Base-by-base conservation (phyloP, 2,888 invertebrate species). In the Lymantria monacha region DNA sequence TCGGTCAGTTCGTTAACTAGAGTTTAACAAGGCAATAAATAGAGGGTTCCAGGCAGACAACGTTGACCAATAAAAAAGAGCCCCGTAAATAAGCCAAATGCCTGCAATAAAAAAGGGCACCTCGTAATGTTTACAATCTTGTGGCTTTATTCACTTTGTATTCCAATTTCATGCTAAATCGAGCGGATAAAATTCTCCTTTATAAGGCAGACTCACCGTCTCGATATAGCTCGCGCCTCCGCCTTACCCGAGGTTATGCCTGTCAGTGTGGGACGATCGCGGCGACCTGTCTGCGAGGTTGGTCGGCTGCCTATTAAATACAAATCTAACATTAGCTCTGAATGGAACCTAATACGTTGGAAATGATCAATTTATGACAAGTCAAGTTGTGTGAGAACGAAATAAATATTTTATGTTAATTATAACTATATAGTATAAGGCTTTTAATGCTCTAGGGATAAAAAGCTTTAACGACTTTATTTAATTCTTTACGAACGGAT, bases 161-260 rank as follows among this genome's bases (percentile, higher is more conserved):
- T 89, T 89, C 87, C 90, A 91, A 91, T 91, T 91, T 91, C 90
- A 90, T 90, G 91, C 88, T 91, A 91, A 91, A 91, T 90, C 87
- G 86, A 87, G 86, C 86, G 88, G 85, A 86, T 87, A 83, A 89
- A 89, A 91, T 87, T 81, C 81, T 87, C 81, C 78, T 89, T 88
- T 88, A 89, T 88, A 88, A 85, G 76, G 84, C 85, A 90, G 89
- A 88, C 89, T 84, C 69, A 78, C 82, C 86, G 90, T 88, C 88
- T 85, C 87, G 85, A 57, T 64, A 71, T 58, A 69, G 69, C 62
- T 64, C 66, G 69, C 57, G 52, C 66, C 71, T 67, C 66, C 53
- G 48, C 64, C 14, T 13, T 30, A 15, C 40, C 49, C 61, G 56
- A 46, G 55, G 58, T 42, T 45, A 62, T 48, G 49, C 55, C 33